Evolutionary conservation across 2,888 invertebrate genomes (phyloP), one percentile per base, ranked within the genome.

Genomic region (Hesperia comma): DNA sequence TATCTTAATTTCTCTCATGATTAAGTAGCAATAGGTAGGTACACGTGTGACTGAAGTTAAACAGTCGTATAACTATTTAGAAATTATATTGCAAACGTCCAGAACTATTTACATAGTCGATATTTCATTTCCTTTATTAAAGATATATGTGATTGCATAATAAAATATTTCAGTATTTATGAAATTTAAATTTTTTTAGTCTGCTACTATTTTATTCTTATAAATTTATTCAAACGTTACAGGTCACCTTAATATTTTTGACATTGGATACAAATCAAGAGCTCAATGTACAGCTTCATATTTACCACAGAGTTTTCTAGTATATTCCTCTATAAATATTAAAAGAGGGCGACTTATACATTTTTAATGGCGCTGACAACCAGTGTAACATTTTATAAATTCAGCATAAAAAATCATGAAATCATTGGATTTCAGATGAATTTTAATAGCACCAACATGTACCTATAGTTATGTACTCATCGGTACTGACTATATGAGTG

Each of bases 331-430:
- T 74, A 76, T 80, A 77, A 79, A 81, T 81, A 82, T 79, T 80
- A 79, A 80, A 79, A 57, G 70, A 77, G 78, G 77, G 78, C 77
- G 71, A 67, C 74, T 76, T 75, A 78, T 80, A 77, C 77, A 80
- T 76, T 80, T 79, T 76, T 76, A 79, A 81, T 79, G 78, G 69
- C 69, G 71, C 73, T 75, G 76, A 76, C 75, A 77, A 73, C 51
- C 70, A 72, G 73, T 77, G 68, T 72, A 69, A 69, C 67, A 72
- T 74, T 73, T 73, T 72, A 68, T 68, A 74, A 76, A 77, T 75
- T 57, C 66, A 66, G 74, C 74, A 71, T 77, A 74, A 77, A 78
- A 75, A 17, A 72, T 70, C 67, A 19, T 58, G 71, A 71, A 72
- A 68, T 66, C 63, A 75, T 67, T 74, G 74, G 72, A 74, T 75